phyloP scores from a whole-genome alignment of 2,797 vertebrate genomes.

The Acipenser oxyrinchus region DNA sequence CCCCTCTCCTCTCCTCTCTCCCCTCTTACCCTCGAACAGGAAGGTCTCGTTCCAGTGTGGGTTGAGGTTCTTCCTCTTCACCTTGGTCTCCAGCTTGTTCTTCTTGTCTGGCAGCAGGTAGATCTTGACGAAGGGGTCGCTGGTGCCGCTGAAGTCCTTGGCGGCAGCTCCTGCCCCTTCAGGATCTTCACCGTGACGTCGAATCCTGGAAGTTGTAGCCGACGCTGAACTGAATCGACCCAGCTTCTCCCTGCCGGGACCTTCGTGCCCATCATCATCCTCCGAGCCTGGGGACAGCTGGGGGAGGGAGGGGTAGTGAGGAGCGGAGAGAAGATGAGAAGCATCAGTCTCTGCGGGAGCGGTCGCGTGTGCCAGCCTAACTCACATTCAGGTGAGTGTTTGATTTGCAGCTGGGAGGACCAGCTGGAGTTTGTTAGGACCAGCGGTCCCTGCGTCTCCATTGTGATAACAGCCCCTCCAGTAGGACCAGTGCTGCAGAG shows the following conservation, averaged over 20 bases:
- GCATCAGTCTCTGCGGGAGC: no score
- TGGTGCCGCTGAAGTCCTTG: constrained; percentile 97
- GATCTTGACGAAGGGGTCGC: constrained; percentile 96
- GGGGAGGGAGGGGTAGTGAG: constrained; percentile 24
- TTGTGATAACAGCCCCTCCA: no score
- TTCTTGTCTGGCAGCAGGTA: constrained; percentile 98
- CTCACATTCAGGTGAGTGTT: no score
- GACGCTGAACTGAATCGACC: constrained; percentile 87
- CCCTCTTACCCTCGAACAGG: constrained; percentile 81
- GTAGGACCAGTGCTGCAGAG: no score
- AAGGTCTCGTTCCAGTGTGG: constrained; percentile 98
- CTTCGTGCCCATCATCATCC: constrained; percentile 81
- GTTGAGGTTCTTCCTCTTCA: constrained; percentile 97
- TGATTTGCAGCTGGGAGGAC: no score
- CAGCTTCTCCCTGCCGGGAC: constrained; percentile 82
- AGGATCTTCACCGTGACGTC: constrained; percentile 95
- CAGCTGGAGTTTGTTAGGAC: no score
- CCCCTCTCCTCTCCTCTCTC: not conserved
- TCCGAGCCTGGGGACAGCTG: constrained; percentile 66
- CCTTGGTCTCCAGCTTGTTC: constrained; percentile 98
- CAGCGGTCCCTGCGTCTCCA: no score
- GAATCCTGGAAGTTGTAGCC: constrained; percentile 98
- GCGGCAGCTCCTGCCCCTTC: constrained; percentile 91
- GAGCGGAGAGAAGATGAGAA: not conserved
- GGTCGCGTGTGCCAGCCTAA: no score